Percentiles rank a stretch among this genome's conserved stretches.
Conservation (phyloP, 2,113 vertebrate species). For the Oreotrochilus melanogaster region DNA sequence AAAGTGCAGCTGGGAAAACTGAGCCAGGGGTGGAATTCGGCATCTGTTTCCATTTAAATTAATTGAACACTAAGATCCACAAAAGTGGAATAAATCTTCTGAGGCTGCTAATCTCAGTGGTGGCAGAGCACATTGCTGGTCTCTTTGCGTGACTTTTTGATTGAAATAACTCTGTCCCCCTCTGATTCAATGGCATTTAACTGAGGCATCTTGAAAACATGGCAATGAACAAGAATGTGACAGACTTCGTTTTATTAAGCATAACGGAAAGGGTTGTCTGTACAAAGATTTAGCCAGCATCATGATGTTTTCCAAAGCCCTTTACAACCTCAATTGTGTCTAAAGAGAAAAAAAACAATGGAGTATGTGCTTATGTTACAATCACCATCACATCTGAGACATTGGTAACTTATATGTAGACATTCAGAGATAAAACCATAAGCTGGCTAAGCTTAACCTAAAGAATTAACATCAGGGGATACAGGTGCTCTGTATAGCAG, state of each 20-base stretch:
- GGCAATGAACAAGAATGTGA: background rate
- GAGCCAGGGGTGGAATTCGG: background rate
- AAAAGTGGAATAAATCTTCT: background rate
- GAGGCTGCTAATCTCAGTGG: background rate
- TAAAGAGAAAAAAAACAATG: background rate
- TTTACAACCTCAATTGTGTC: background rate
- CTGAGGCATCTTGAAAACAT: background rate
- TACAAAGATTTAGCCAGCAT: background rate
- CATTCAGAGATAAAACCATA: background rate
- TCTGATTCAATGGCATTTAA: background rate
- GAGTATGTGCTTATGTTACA: background rate
- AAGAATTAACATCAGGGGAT: background rate
- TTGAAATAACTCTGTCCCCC: background rate
- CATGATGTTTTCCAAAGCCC: background rate
- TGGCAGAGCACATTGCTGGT: background rate
- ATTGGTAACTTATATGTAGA: background rate
- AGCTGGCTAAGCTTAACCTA: background rate
- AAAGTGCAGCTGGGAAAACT: background rate
- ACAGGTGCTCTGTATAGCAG: background rate
- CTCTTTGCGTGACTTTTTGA: background rate
- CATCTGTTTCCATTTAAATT: background rate
- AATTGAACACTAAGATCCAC: rapidly evolving
- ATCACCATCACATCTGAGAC: background rate
- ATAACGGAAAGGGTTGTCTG: background rate
- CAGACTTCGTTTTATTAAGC: background rate